Conservation (phyloP, 2,797 vertebrate species). For the Melanogrammus aeglefinus region DNA sequence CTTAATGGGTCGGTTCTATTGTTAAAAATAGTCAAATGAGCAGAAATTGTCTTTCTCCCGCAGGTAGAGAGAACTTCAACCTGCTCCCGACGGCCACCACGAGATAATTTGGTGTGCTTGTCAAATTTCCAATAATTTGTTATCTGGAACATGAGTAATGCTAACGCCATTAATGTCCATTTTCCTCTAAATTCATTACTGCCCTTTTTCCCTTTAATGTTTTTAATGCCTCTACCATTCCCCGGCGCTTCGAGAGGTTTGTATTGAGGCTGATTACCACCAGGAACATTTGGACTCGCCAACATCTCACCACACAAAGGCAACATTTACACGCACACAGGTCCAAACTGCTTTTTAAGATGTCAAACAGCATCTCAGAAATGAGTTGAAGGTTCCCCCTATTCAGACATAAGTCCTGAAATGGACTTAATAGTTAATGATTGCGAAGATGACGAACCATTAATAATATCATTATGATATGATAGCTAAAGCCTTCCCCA, state of each 20-base stretch:
- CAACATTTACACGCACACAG: not conserved
- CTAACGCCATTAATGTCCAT: slow-evolving; percentile 99
- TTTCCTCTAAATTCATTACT: slow-evolving; percentile 99
- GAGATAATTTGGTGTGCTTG: slow-evolving; percentile 99
- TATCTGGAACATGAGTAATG: slow-evolving; percentile 99
- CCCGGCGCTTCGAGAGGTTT: slow-evolving; percentile 92
- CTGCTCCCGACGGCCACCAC: slow-evolving; percentile 91
- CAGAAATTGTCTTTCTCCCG: slow-evolving; percentile 99
- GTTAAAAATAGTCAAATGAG: slow-evolving; percentile 99
- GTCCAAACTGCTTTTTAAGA: not conserved
- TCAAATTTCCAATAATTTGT: slow-evolving; percentile 99
- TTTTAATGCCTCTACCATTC: slow-evolving; percentile 94
- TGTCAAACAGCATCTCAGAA: not conserved
- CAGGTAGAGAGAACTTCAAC: slow-evolving; percentile 96
- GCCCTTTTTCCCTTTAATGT: slow-evolving; percentile 99
- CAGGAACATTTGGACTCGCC: slow-evolving; percentile 71
- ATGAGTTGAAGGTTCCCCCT: not conserved
- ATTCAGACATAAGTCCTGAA: too few relatives aligned
- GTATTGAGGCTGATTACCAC: slow-evolving; percentile 77
- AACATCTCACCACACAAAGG: slow-evolving; percentile 60
- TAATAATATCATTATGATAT: too few relatives aligned
- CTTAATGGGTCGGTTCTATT: slow-evolving; percentile 99
- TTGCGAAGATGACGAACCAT: too few relatives aligned
- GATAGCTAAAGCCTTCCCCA: too few relatives aligned
- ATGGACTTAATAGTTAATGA: too few relatives aligned